Conservation (phyloP, 2,888 invertebrate genomes). For the Pandemis cinnamomeana region DNA sequence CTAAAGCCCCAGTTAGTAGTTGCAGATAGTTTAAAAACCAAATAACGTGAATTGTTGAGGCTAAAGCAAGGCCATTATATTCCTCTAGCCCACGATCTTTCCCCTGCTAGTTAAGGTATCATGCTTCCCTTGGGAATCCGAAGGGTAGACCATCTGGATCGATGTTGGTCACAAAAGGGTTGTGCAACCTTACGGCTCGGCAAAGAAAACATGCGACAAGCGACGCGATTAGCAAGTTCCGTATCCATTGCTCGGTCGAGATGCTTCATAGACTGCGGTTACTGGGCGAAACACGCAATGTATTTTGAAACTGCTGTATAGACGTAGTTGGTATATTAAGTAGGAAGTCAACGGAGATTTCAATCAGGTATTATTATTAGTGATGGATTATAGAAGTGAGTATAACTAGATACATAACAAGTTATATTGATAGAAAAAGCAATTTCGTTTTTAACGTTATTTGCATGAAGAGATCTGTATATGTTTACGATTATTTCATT, state of each 20-base stretch:
- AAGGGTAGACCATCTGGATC: slow-evolving; percentile 37
- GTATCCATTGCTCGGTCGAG: neutral
- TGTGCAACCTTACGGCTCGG: slow-evolving; percentile 4
- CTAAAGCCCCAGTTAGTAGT: too few species aligned
- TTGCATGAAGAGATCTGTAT: neutral
- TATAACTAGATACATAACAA: neutral
- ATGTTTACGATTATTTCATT: neutral
- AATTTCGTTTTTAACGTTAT: neutral
- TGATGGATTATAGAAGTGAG: neutral
- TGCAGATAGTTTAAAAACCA: too few species aligned
- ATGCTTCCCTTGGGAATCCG: slow-evolving; percentile 23
- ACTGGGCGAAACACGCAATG: neutral
- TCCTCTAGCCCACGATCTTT: slow-evolving; percentile 17
- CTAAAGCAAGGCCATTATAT: slow-evolving; percentile 27
- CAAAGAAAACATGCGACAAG: neutral
- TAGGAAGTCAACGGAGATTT: neutral
- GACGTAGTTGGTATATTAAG: neutral
- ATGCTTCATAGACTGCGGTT: neutral
- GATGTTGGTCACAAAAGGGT: slow-evolving; percentile 39
- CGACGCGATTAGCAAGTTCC: neutral
- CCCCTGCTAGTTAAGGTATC: slow-evolving; percentile 30
- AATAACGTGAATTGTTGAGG: slow-evolving; percentile 11
- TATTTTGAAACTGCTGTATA: neutral
- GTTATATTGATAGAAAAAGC: neutral
- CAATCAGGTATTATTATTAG: neutral